phyloP scores from a whole-genome alignment of 2,797 vertebrate species.

The Novumbra hubbsi region DNA sequence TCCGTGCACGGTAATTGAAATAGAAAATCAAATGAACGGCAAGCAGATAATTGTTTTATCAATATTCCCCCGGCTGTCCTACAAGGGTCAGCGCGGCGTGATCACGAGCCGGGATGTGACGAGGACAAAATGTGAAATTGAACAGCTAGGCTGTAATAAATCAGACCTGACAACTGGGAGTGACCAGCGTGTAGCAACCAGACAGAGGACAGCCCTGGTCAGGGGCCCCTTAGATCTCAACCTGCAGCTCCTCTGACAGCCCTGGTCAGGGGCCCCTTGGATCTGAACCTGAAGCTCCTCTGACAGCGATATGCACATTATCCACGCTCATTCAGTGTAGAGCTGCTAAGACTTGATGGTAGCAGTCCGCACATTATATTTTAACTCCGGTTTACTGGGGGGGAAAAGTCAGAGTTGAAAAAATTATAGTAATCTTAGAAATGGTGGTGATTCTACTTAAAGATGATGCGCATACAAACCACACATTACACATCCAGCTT shows the following conservation, averaged over 20 bases:
- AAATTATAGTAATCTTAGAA: no score
- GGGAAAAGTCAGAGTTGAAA: background rate
- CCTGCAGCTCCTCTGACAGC: conserved; percentile 57
- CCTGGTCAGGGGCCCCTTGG: background rate
- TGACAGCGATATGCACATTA: no score
- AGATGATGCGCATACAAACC: no score
- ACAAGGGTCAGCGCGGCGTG: conserved; percentile 99
- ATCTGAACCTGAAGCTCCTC: background rate
- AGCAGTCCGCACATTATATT: background rate
- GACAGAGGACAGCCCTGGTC: conserved; percentile 78
- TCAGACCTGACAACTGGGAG: conserved; percentile 99
- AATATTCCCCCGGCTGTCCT: conserved; percentile 99
- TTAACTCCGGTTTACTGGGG: background rate
- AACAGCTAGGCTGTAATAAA: conserved; percentile 99
- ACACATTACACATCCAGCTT: no score
- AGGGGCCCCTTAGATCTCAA: conserved; percentile 65
- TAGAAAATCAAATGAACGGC: conserved; percentile 99
- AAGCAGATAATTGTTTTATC: conserved; percentile 99
- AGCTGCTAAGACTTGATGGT: background rate
- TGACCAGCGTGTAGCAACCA: conserved; percentile 94
- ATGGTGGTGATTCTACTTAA: no score
- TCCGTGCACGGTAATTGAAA: conserved; percentile 99
- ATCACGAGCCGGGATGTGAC: conserved; percentile 99
- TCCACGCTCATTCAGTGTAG: background rate
- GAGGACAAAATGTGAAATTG: conserved; percentile 99